A percentile compares a stretch with the other conserved stretches of the same genome.
phyloP scores from a whole-genome alignment of 1,140 invertebrate genomes.

The Acyrthosiphon pisum region DNA sequence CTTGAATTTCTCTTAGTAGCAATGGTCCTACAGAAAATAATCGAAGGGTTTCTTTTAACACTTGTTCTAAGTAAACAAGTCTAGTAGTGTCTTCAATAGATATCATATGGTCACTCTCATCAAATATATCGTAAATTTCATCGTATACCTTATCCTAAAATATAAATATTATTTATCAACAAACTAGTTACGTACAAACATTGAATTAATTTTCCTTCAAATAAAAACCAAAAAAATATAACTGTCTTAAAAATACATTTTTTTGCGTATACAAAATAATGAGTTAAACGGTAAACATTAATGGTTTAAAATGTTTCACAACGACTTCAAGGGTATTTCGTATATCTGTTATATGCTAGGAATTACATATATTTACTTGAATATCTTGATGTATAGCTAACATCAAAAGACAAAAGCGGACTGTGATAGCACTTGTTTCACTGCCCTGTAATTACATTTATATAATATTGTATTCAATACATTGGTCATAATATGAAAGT shows the following conservation, averaged over 20 bases:
- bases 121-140: slow-evolving; percentile 66
- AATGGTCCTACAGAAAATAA: slow-evolving; percentile 70
- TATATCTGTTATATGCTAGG: too few relatives aligned
- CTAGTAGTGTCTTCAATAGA: slow-evolving; percentile 67
- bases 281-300: too few relatives aligned
- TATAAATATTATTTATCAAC: too few relatives aligned
- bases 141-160: slow-evolving; percentile 63
- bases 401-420: slow-evolving; percentile 64
- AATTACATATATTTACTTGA: slow-evolving; percentile 63
- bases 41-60: slow-evolving; percentile 59
- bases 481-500: too few relatives aligned
- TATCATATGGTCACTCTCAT: slow-evolving; percentile 63
- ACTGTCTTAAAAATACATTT: too few relatives aligned
- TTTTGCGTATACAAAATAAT: too few relatives aligned
- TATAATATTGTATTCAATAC: background rate
- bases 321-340: too few relatives aligned
- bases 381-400: slow-evolving; percentile 69
- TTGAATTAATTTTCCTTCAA: too few relatives aligned
- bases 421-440: slow-evolving; percentile 69
- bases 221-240: too few relatives aligned
- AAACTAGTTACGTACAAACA: too few relatives aligned
- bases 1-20: slow-evolving; percentile 66
- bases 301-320: too few relatives aligned
- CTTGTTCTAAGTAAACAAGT: slow-evolving; percentile 60
- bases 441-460: slow-evolving; percentile 70